Evolutionary conservation across 2,797 vertebrate genomes (phyloP).

Genomic region (Pristis pectinata): DNA sequence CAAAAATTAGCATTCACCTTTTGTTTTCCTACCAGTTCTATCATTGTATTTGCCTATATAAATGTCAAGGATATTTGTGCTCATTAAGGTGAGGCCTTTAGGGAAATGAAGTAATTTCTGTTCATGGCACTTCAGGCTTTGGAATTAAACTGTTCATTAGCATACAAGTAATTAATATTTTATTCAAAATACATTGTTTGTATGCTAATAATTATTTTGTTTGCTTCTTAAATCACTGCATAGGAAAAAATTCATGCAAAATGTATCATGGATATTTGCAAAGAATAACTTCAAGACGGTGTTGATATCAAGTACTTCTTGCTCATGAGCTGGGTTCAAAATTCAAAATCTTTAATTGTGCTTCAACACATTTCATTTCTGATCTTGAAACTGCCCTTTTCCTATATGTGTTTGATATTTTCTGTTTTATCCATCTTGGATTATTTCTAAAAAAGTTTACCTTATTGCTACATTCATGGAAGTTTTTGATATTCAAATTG

Average conservation of each 20-base stretch:
- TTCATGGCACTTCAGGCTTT: not conserved
- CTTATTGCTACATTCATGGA: not conserved
- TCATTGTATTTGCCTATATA: not conserved
- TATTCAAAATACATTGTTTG: not conserved
- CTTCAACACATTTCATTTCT: not conserved
- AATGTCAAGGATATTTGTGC: not conserved
- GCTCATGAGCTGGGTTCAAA: not conserved
- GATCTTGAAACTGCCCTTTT: not conserved
- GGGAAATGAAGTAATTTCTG: not conserved
- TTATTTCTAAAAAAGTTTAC: not conserved
- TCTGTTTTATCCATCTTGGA: not conserved
- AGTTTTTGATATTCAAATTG: not conserved
- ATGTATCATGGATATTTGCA: not conserved
- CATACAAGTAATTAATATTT: not conserved
- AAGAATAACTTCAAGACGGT: not conserved
- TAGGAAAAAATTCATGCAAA: not conserved
- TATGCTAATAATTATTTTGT: not conserved
- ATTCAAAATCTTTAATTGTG: not conserved
- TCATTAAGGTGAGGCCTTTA: not conserved
- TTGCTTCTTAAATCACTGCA: not conserved
- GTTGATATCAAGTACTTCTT: not conserved
- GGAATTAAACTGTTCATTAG: not conserved
- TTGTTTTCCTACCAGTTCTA: not conserved
- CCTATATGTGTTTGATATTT: too few relatives aligned
- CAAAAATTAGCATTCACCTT: not conserved